phyloP scores from a whole-genome alignment of 2,888 invertebrate species.

The Leucophenga montana region DNA sequence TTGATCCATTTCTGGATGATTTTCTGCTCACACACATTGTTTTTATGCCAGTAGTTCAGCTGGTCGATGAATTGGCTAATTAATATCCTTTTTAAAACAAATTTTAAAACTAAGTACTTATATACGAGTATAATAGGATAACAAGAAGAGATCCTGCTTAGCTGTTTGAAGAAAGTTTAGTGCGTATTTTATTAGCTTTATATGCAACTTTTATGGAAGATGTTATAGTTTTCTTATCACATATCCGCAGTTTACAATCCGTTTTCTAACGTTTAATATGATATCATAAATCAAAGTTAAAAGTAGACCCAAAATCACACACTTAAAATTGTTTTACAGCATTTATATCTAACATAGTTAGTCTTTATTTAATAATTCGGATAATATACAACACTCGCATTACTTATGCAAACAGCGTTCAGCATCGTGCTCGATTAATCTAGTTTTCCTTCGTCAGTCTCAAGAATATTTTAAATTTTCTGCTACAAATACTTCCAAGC shows the following conservation, averaged over 20 bases:
- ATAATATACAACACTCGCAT: background rate
- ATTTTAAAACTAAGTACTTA: conserved; percentile 2
- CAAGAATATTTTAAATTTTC: conserved; percentile 9
- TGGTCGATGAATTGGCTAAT: conserved; percentile 82
- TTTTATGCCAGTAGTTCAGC: conserved; percentile 84
- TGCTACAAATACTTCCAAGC: background rate
- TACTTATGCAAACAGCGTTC: conserved; percentile 11
- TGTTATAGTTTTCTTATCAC: background rate
- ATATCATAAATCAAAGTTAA: conserved; percentile 13
- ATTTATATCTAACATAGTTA: background rate
- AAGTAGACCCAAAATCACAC: background rate
- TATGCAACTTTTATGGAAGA: too few relatives aligned
- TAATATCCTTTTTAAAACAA: conserved; percentile 81
- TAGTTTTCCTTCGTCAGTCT: conserved; percentile 4
- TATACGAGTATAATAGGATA: too few relatives aligned
- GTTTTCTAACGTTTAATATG: background rate
- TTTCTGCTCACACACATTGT: conserved; percentile 88
- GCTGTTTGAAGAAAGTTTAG: too few relatives aligned
- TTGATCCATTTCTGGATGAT: conserved; percentile 86
- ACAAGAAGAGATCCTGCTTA: too few relatives aligned
- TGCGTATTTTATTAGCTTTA: too few relatives aligned
- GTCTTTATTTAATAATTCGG: conserved; percentile 16
- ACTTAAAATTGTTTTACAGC: too few relatives aligned
- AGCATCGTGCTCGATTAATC: conserved; percentile 1
- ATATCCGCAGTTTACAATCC: background rate